Base-by-base conservation (phyloP, 2,888 invertebrate species). In the Melanostoma scalare region DNA sequence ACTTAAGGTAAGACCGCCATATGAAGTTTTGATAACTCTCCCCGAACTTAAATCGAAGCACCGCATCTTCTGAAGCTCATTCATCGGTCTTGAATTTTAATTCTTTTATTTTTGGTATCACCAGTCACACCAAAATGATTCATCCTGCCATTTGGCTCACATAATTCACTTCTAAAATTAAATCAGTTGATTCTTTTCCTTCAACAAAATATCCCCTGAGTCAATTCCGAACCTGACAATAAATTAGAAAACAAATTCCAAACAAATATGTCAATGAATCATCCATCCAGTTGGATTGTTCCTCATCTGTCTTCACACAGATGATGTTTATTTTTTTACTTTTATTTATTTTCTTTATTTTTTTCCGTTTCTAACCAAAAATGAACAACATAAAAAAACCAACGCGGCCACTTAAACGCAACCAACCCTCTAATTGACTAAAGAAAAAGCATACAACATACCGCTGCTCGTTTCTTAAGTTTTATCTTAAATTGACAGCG, bases 221-320 rank as follows among this genome's bases (percentile, higher is more conserved):
- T 78, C 82, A 63, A 52, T 42, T 20, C 8, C 56, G 50, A 63
- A 74, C 79, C 73, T 73, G 77, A 55, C 36, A 69, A 73, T 73
- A 73, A 78, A 69, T 82, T 80, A 42, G 69, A 60, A 60, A 82
- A 63, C 40, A 53, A 78, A 82, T 73, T 78, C 56, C 82, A 30
- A 65, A 65, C 68, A 78, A 82, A 78, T 78, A 71, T 68, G 78
- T 78, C 82, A 82, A 82, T 82, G 82, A 82, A 82, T 78, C 78
- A 78, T 65, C 78, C 44, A 33, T 67, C 38, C 10, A 20, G 8
- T 31, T 67, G 50, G 60, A 30, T 75, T 61, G 71, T 76, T 71
- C 63, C 40, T 71, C 71, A 71, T 71, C 55, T 60, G 31, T 58
- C 42, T 40, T 36, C n/a, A 6, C 42, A 40, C 36, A 20, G 30